Evolutionary conservation across 2,888 invertebrate species (phyloP).

Genomic region (Silvanus unidentatus): DNA sequence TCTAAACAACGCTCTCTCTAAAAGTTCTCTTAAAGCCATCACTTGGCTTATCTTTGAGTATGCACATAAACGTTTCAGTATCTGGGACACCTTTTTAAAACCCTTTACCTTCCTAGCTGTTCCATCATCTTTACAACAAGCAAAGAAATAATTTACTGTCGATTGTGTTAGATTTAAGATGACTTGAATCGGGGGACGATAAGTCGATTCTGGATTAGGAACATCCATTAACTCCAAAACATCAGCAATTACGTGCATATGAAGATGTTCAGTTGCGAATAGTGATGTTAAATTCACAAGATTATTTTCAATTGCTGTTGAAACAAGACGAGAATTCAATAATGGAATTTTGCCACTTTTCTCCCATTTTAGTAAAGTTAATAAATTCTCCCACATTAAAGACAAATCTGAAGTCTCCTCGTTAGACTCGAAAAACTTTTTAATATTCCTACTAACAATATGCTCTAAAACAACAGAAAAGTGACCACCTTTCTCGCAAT

Average conservation of each 20-base stretch:
- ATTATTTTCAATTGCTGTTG: conserved; percentile 47
- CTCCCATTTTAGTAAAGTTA: conserved; percentile 56
- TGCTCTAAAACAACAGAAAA: conserved; percentile 42
- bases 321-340: conserved; percentile 45
- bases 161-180: conserved; percentile 64
- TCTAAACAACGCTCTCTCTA: conserved; percentile 67
- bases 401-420: conserved; percentile 32
- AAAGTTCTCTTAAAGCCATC: conserved; percentile 63
- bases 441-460: conserved; percentile 34
- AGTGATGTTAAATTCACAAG: conserved; percentile 46
- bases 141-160: conserved; percentile 70
- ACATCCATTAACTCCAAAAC: conserved; percentile 61
- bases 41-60: conserved; percentile 66
- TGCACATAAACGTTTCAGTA: conserved; percentile 60
- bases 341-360: conserved; percentile 46
- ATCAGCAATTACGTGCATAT: conserved; percentile 54
- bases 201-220: conserved; percentile 40
- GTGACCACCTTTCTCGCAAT: conserved; percentile 46
- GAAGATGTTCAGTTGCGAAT: conserved; percentile 40
- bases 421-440: conserved; percentile 27
- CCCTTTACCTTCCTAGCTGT: conserved; percentile 57
- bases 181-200: conserved; percentile 58
- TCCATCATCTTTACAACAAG: conserved; percentile 62
- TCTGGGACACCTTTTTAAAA: conserved; percentile 56
- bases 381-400: conserved; percentile 42